These are phyloP conservation scores for Drosophila lacicola DNA, from an alignment of 2,888 invertebrate genomes.

Conservation along the genomic window DNA sequence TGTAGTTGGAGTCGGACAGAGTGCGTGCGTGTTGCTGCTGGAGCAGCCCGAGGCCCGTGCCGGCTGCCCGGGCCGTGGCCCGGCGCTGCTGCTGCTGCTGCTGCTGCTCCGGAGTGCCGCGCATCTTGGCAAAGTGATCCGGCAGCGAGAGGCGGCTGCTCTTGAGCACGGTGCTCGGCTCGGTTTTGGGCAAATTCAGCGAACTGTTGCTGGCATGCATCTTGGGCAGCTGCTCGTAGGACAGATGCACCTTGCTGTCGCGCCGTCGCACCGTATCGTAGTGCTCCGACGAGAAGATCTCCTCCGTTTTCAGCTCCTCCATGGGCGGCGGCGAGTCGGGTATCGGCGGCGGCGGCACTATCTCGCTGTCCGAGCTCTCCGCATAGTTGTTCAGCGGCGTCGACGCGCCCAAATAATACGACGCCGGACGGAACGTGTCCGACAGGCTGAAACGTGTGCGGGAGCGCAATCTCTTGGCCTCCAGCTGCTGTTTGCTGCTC, in stretches of 20 bases:
- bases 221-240: slow-evolving; percentile 84
- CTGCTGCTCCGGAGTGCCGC: slow-evolving; percentile 55
- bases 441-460: slow-evolving; percentile 93
- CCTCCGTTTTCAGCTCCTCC: slow-evolving; percentile 89
- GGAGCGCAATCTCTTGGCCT: slow-evolving; percentile 88
- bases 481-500: slow-evolving; percentile 91
- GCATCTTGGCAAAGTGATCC: slow-evolving; percentile 83
- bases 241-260: slow-evolving; percentile 82
- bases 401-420: slow-evolving; percentile 92
- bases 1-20: slow-evolving; percentile 84
- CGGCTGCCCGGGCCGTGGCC: slow-evolving; percentile 36
- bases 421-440: slow-evolving; percentile 94
- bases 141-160: slow-evolving; percentile 84
- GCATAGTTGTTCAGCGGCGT: slow-evolving; percentile 89
- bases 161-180: slow-evolving; percentile 72
- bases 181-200: slow-evolving; percentile 80
- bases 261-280: slow-evolving; percentile 84
- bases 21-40: slow-evolving; percentile 83
- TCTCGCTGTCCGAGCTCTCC: slow-evolving; percentile 93
- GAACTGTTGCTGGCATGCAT: slow-evolving; percentile 84
- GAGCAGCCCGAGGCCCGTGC: slow-evolving; percentile 40
- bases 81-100: slow-evolving; percentile 43
- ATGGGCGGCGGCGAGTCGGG: slow-evolving; percentile 88
- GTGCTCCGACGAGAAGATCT: slow-evolving; percentile 84
- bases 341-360: slow-evolving; percentile 92